Evolutionary conservation across 1,140 invertebrate species (phyloP), one percentile per base, ranked within the genome.

Genomic region (Pogonognathellus flavescens): DNA sequence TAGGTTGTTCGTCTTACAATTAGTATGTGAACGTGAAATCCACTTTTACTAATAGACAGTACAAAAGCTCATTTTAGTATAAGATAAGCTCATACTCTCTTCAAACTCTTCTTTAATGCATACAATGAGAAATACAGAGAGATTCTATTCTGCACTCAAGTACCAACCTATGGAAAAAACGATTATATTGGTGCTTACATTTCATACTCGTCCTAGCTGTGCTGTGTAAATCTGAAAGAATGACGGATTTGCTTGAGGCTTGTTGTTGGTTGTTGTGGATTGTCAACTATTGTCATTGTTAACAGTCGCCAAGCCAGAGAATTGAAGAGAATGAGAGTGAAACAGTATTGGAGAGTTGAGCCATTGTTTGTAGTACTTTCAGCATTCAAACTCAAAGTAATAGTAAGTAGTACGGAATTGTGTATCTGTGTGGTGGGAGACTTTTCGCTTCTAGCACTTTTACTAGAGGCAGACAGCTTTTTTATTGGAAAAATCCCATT

Each of bases 211-310:
- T 13, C 6, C 9, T 31, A 25, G 14, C 13, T 25, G 22, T 4
- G 25, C 10, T n/a, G n/a, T n/a, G n/a, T n/a, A n/a, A n/a, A 25
- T 13, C 60, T 62, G 11, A 22, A 18, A 9, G 4, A 9, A 70
- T 14, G 20, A 70, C 6, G 14, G 14, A 16, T 16, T 25, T 25
- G 70, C 41, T 50, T 76, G 13, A 18, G 41, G 25, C 14, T 11
- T 76, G 70, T 76, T 76, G 20, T 31, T 66, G 14, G 62, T 31
- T 59, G 22, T 76, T 76, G 41, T 76, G 25, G 49, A 49, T 76
- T 50, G 70, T 72, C 25, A n/a, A 6, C 31, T 31, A 72, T 72
- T 72, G 66, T 49, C 25, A 72, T 72, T 72, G 66, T 72, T 14
- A 49, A 49, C 22, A 72, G 66, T 72, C 66, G 66, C 66, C 66